Evolutionary conservation across 2,888 invertebrate genomes (phyloP), one percentile per base, ranked within the genome.

Genomic region (Cataglyphis livida): DNA sequence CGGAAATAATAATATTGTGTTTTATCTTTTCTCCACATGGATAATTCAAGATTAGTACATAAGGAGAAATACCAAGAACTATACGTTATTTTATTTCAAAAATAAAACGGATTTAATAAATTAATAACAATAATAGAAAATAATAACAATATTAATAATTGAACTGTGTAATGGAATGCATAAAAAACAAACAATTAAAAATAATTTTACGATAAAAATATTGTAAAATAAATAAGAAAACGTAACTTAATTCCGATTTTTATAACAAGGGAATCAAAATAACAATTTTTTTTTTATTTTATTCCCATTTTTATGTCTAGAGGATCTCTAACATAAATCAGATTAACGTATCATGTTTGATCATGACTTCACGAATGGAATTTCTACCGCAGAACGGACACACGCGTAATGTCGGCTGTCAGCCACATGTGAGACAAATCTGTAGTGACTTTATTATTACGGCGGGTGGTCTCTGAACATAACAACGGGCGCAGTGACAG

Each of bases 401-500:
- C 41, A 38, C 54, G 32, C 12, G 9, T 41, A 57, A 76, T 32
- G 18, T 32, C 68, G 57, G 18, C 41, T 57, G 76, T 78, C 41
- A 57, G 78, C 57, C 68, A 68, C 57, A 41, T 70, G 28, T 44
- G 54, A 68, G 57, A 15, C 44, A 21, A 57, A 78, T 65, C 82
- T 48, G 61, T 21, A 79, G 66, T 62, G 78, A 82, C 64, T 87
- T 87, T 85, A 85, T 85, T 85, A 83, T 85, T 70, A 12, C 65
- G 62, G 54, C 48, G 85, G 76, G 61, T 84, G 84, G 81, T 73
- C 73, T 70, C 59, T 6, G 12, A 38, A 38, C 51, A 21, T 18
- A 54, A 5, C 59, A 38, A 25, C 59, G 12, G 12, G 18, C 18
- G 41, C 28, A 7, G 28, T 28, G 15, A 32, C 76, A 25, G 15